Evolutionary conservation across 2,888 invertebrate genomes (phyloP), one percentile per base, ranked within the genome.

Genomic region (Emmelina monodactyla): DNA sequence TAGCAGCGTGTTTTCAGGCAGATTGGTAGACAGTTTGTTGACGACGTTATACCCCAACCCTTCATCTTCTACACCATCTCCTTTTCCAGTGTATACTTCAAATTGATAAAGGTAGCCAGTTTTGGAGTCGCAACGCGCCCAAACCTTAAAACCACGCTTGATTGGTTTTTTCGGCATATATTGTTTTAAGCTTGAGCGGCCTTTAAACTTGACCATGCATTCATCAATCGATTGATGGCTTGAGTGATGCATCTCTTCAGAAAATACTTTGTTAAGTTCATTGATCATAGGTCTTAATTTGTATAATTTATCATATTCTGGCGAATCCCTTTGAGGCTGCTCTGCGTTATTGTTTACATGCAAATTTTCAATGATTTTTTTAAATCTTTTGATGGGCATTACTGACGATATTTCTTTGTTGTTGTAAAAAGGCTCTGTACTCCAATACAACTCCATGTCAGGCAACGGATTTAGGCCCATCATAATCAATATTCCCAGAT

Each of bases 141-240:
- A 37, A 2, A 32, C 28, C 11, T 37, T 37, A 15, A 34, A 39
- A n/a, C 39, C 39, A 4, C 39, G 5, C 31, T 39, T 39, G 15
- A 39, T 39, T 16, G 33, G 35, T 32, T 51, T 49, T 33, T 45
- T 47, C 1, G 49, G 48, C 46, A 46, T 50, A 28, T 54, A 54
- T 35, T 51, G 47, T 14, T 50, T 51, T 32, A 50, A 30, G 1
- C 36, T 25, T 16, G 40, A 33, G 2, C 45, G 35, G 0, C 54
- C 53, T 37, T 51, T 54, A 40, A 53, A 54, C 31, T 51, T 52
- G 5, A 53, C 44, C 51, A 52, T 54, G 12, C 50, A 41, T 22
- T 51, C 50, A n/a, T n/a, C n/a, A n/a, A n/a, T n/a, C n/a, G n/a
- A n/a, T n/a, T n/a, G n/a, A n/a, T n/a, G n/a, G n/a, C n/a, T n/a